Percentiles rank a stretch among this genome's conserved stretches.
phyloP scores from a whole-genome alignment of 2,797 vertebrate genomes.

The Anguilla anguilla region DNA sequence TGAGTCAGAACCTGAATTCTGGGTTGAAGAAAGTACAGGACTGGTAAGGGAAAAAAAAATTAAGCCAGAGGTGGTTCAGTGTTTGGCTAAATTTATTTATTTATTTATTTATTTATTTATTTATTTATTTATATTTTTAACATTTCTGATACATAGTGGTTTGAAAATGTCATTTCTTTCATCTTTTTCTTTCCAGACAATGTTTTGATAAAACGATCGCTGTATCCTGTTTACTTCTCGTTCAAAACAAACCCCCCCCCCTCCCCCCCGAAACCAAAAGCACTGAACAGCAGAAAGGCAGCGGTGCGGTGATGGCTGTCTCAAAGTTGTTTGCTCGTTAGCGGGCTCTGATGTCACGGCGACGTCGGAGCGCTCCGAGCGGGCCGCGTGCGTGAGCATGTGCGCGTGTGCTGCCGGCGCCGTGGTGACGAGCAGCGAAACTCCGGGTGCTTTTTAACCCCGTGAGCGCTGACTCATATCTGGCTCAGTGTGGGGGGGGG shows the following conservation, averaged over 20 bases:
- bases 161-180: slow-evolving; percentile 6
- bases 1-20: not conserved
- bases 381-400: not conserved
- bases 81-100: not conserved
- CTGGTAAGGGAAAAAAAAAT: not conserved
- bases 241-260: slow-evolving; percentile 13
- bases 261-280: not conserved
- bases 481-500: not conserved
- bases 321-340: slow-evolving; percentile 1
- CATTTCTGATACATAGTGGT: not conserved
- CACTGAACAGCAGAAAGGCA: not conserved
- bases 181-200: not conserved
- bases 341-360: slow-evolving; percentile 8
- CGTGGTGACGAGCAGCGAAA: slow-evolving; percentile 26
- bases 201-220: not conserved
- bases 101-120: not conserved
- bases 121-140: not conserved
- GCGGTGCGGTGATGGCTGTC: not conserved
- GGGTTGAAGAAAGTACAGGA: not conserved
- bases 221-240: not conserved
- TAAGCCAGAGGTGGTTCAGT: not conserved
- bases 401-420: not conserved
- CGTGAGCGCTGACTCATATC: slow-evolving; percentile 36
- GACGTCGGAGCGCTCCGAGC: not conserved
- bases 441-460: slow-evolving; percentile 31